Evolutionary conservation across 2,113 vertebrate species (phyloP).

Genomic region (Ranitomeya variabilis): DNA sequence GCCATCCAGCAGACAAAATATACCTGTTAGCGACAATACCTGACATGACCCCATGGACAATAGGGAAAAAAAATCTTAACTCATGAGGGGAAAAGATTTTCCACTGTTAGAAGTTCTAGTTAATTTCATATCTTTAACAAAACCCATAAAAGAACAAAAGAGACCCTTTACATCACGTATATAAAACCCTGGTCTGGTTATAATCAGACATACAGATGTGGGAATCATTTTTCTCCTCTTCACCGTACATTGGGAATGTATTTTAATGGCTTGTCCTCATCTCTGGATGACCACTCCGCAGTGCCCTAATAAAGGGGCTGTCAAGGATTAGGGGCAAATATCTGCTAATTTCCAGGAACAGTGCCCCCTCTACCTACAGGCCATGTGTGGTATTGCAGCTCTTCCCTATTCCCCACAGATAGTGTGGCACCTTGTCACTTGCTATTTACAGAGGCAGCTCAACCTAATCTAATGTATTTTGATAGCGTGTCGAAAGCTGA

Average conservation of each 20-base stretch:
- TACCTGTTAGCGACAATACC: neutral
- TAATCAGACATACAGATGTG: constrained; percentile 45
- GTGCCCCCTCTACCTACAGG: neutral
- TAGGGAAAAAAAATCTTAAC: neutral
- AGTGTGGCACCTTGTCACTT: neutral
- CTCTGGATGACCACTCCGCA: neutral
- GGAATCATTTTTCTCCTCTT: constrained; percentile 16
- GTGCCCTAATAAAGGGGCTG: neutral
- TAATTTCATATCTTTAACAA: constrained; percentile 48
- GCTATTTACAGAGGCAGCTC: neutral
- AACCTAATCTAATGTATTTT: neutral
- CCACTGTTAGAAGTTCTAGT: constrained; percentile 21
- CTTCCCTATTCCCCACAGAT: neutral
- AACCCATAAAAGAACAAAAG: constrained; percentile 53
- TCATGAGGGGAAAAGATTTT: constrained; percentile 40
- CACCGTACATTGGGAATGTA: constrained; percentile 1
- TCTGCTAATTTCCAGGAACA: neutral
- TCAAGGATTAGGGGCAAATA: neutral
- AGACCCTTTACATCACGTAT: constrained; percentile 14
- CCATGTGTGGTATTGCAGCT: neutral
- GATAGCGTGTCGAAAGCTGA: neutral
- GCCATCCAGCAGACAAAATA: neutral
- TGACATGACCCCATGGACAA: neutral
- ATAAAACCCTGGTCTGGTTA: constrained; percentile 25
- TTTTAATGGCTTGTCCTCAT: neutral